These are phyloP conservation scores for Psilopogon haemacephalus DNA, from an alignment of 2,113 vertebrate species.

Conservation along the genomic window DNA sequence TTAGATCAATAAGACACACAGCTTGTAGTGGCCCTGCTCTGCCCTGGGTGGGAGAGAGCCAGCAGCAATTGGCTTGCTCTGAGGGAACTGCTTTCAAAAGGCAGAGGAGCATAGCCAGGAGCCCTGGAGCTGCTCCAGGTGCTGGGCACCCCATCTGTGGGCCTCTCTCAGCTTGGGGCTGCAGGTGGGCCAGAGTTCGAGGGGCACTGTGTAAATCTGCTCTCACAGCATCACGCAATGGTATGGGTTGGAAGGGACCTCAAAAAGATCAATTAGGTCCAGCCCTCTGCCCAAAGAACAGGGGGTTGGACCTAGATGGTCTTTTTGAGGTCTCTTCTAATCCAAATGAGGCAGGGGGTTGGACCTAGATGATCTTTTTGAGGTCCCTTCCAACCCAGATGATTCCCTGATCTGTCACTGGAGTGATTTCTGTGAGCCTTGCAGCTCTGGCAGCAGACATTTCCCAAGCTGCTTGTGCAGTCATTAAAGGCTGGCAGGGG, in stretches of 20 bases:
- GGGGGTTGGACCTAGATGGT: too few species aligned
- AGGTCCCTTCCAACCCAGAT: too few species aligned
- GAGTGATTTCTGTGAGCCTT: neutral
- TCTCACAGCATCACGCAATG: too few species aligned
- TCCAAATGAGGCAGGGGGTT: too few species aligned
- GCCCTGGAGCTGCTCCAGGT: fast-evolving
- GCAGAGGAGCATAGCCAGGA: fast-evolving
- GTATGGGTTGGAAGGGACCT: too few species aligned
- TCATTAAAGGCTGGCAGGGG: neutral
- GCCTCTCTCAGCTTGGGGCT: neutral
- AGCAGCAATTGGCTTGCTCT: neutral
- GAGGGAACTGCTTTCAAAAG: fast-evolving
- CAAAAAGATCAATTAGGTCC: too few species aligned
- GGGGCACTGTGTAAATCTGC: too few species aligned
- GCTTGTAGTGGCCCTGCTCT: neutral
- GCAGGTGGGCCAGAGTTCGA: fast-evolving
- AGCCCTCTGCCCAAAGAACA: too few species aligned
- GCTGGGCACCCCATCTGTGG: fast-evolving
- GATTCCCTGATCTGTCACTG: neutral
- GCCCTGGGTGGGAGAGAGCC: fast-evolving
- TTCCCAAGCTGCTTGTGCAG: neutral
- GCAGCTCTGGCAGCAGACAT: neutral
- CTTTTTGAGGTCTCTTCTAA: too few species aligned
- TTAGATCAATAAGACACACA: neutral
- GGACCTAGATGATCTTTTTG: too few species aligned